phyloP scores from a whole-genome alignment of 2,113 vertebrate species.

The Nibea albiflora region DNA sequence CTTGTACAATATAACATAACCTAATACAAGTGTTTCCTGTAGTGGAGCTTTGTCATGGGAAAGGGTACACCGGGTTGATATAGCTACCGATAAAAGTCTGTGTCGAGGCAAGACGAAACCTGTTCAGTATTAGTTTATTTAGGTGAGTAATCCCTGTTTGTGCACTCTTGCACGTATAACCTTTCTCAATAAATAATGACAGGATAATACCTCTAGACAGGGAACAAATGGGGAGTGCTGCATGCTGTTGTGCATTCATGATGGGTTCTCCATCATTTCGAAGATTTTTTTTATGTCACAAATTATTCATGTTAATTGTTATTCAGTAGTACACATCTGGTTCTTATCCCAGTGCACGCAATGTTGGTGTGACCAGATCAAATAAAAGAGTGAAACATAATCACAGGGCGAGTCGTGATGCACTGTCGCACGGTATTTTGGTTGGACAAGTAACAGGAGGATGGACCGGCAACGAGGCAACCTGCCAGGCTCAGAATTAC shows the following conservation, averaged over 20 bases:
- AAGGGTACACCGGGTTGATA: not conserved
- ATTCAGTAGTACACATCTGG: not conserved
- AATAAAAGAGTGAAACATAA: not conserved
- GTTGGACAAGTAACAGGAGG: slow-evolving; percentile 15
- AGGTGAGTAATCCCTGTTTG: not conserved
- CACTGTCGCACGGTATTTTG: slow-evolving; percentile 2
- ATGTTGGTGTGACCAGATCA: not conserved
- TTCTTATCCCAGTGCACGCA: not conserved
- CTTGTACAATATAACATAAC: not conserved
- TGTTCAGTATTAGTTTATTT: not conserved
- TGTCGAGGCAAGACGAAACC: not conserved
- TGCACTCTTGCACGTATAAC: not conserved
- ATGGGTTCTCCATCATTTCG: not conserved
- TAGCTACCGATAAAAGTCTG: not conserved
- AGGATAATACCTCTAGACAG: not conserved
- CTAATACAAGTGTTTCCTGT: not conserved
- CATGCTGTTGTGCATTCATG: not conserved
- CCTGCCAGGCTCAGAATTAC: slow-evolving; percentile 35
- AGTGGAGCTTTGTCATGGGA: not conserved
- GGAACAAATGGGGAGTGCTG: not conserved
- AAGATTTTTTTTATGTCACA: not conserved
- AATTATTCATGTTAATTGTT: no score
- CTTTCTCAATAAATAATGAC: not conserved
- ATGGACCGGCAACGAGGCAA: slow-evolving; percentile 23
- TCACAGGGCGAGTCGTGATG: not conserved